These are phyloP conservation scores for Paramormyrops kingsleyae DNA, from an alignment of 2,113 vertebrate genomes.

Conservation along the genomic window DNA sequence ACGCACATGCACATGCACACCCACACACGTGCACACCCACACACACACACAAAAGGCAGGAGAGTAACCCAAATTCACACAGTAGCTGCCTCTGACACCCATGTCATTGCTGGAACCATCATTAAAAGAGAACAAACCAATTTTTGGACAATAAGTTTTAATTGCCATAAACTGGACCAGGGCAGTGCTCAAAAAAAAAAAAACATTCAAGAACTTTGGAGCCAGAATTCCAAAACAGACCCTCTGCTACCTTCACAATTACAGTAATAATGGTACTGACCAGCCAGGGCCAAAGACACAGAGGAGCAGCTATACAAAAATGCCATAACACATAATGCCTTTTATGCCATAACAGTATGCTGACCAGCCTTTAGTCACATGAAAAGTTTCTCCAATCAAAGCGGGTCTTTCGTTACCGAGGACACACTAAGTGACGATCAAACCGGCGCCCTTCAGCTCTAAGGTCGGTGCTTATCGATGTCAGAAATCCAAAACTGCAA, in stretches of 20 bases:
- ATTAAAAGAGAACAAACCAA: not conserved
- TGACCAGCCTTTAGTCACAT: not conserved
- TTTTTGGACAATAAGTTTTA: not conserved
- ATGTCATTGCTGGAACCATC: not conserved
- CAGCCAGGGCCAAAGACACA: not conserved
- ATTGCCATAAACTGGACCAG: not conserved
- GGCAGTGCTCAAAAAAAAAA: not conserved
- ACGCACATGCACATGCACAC: not conserved
- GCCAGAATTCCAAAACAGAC: not conserved
- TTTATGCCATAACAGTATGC: not conserved
- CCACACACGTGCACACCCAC: not conserved
- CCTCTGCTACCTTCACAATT: not conserved
- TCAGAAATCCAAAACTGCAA: not conserved
- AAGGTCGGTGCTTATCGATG: not conserved
- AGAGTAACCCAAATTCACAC: not conserved
- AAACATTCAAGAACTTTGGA: not conserved
- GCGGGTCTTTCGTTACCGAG: not conserved
- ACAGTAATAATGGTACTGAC: not conserved
- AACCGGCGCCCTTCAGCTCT: not conserved
- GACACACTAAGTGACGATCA: not conserved
- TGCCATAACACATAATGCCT: not conserved
- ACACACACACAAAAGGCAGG: not conserved
- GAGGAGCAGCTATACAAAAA: not conserved
- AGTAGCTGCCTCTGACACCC: not conserved
- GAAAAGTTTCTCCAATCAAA: not conserved